Evolutionary conservation across 2,797 vertebrate species (phyloP).

Genomic region (Lophius americanus): DNA sequence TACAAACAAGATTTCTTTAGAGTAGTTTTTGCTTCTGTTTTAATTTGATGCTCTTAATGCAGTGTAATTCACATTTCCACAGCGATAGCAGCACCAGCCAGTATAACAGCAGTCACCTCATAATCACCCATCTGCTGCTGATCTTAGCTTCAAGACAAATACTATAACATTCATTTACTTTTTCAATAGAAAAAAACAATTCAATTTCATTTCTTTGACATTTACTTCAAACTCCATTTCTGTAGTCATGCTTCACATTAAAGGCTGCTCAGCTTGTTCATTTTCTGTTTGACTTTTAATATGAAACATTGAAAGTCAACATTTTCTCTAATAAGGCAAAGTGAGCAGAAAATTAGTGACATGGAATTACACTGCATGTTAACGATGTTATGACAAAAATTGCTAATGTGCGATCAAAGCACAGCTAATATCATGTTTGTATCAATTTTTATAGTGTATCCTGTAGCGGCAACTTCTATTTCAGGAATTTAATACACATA

Average conservation of each 20-base stretch:
- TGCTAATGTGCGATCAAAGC: too few species aligned
- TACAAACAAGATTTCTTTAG: too few species aligned
- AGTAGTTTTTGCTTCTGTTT: too few species aligned
- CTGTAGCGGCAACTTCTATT: too few species aligned
- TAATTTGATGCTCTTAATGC: too few species aligned
- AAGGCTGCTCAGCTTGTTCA: neutral
- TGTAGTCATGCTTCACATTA: slow-evolving; percentile 10
- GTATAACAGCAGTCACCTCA: neutral
- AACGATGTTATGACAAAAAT: too few species aligned
- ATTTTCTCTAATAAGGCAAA: neutral
- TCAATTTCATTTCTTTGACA: neutral
- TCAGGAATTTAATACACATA: too few species aligned
- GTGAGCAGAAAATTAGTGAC: neutral
- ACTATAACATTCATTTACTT: neutral
- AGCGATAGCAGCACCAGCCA: neutral
- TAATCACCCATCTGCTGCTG: neutral
- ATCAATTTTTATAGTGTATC: too few species aligned
- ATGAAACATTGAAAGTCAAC: neutral
- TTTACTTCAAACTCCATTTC: slow-evolving; percentile 12
- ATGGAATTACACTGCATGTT: too few species aligned
- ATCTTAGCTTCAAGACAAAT: too few species aligned
- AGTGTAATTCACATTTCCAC: neutral
- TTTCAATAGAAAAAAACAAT: neutral
- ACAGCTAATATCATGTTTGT: too few species aligned
- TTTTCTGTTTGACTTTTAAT: neutral